Conservation (phyloP, 1,140 invertebrate genomes). For the Cephus cinctus region DNA sequence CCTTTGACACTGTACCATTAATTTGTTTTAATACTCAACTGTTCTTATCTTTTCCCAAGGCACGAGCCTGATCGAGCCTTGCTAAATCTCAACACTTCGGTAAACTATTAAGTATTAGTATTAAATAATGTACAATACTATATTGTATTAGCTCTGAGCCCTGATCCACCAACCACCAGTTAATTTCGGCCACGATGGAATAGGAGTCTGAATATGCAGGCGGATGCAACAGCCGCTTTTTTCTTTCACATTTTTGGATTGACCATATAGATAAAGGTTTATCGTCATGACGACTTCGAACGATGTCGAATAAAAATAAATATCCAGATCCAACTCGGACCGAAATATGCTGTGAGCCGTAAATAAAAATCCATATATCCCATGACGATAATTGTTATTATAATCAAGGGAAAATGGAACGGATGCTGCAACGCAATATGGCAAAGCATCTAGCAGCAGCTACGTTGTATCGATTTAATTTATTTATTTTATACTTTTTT, state of each 20-base stretch:
- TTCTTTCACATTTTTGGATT: conserved; percentile 5
- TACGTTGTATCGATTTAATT: too few relatives aligned
- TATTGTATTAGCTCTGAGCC: conserved; percentile 39
- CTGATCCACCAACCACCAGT: conserved; percentile 38
- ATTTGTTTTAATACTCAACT: conserved; percentile 22
- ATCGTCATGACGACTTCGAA: too few relatives aligned
- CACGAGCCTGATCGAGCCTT: conserved; percentile 25
- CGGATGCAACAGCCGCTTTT: conserved; percentile 28
- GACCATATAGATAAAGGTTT: too few relatives aligned
- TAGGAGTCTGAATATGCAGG: conserved; percentile 25
- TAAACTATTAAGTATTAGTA: conserved; percentile 36
- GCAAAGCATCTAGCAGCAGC: too few relatives aligned
- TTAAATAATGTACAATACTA: conserved; percentile 37
- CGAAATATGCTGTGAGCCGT: too few relatives aligned
- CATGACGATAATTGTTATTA: too few relatives aligned
- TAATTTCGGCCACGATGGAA: conserved; percentile 22
- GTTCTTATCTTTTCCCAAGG: conserved; percentile 31
- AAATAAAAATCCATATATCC: too few relatives aligned
- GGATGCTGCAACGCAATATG: too few relatives aligned
- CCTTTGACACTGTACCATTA: conserved; percentile 3
- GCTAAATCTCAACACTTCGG: conserved; percentile 14
- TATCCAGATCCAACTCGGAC: too few relatives aligned
- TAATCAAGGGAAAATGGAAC: too few relatives aligned
- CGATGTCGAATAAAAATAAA: too few relatives aligned
- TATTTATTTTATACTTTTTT: too few relatives aligned